Conservation (phyloP, 2,888 invertebrate genomes). For the Eulithis prunata region DNA sequence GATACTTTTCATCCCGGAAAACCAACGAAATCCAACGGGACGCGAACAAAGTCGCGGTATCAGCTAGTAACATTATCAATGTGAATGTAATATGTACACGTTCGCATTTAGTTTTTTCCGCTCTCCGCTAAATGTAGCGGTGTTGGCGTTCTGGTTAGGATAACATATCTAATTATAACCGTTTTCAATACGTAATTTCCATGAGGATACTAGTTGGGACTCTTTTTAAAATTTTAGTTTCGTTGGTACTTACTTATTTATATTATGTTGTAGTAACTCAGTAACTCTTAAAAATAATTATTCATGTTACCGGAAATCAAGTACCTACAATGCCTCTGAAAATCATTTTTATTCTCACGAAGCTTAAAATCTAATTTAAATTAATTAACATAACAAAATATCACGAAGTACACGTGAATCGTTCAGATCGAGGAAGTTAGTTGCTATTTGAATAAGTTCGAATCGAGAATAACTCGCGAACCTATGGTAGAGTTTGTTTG, state of each 20-base stretch:
- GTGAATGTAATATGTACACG: too few species aligned
- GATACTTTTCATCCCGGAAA: too few species aligned
- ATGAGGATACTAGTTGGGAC: too few species aligned
- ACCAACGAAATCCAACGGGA: too few species aligned
- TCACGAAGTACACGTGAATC: slow-evolving; percentile 23
- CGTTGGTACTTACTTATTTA: background rate
- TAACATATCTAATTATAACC: too few species aligned
- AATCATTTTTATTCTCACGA: slow-evolving; percentile 52
- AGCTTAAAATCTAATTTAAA: slow-evolving; percentile 56
- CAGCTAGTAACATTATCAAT: too few species aligned
- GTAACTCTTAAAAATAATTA: background rate
- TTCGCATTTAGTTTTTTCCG: slow-evolving; percentile 5
- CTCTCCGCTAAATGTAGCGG: slow-evolving; percentile 4
- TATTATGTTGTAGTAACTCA: background rate
- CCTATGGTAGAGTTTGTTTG: slow-evolving; percentile 16
- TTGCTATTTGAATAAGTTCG: background rate
- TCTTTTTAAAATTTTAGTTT: background rate
- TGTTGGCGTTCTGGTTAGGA: background rate
- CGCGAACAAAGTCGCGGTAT: too few species aligned
- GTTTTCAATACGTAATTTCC: too few species aligned
- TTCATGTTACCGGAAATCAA: slow-evolving; percentile 39
- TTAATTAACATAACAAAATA: slow-evolving; percentile 59
- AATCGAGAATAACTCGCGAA: slow-evolving; percentile 10
- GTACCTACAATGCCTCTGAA: slow-evolving; percentile 45
- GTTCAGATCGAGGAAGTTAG: background rate